phyloP scores from a whole-genome alignment of 1,140 invertebrate species.

The Cyclina sinensis region DNA sequence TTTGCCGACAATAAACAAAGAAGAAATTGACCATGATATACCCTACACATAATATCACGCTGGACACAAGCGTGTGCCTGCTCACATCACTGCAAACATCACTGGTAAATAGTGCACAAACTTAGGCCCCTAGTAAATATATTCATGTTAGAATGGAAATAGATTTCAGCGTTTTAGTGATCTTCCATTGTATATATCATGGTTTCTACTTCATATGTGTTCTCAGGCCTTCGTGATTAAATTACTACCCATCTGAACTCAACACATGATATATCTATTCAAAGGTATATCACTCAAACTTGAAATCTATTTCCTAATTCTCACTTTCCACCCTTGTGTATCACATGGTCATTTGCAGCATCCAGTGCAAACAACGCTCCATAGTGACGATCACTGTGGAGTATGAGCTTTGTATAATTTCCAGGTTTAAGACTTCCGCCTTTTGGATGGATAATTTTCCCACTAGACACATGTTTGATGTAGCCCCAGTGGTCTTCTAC shows the following conservation, averaged over 20 bases:
- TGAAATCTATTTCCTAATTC: no score
- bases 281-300: no score
- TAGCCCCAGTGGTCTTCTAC: conserved; percentile 1
- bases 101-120: background rate
- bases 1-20: no score
- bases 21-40: no score
- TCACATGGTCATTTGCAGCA: background rate
- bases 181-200: background rate
- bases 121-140: background rate
- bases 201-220: no score
- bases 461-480: conserved; percentile 25
- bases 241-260: background rate
- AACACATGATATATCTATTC: background rate
- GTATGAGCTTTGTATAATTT: background rate
- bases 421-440: background rate
- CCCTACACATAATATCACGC: no score
- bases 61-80: no score
- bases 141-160: no score
- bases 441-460: conserved; percentile 15
- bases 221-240: no score
- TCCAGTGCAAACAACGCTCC: conserved; percentile 11
- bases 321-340: conserved; percentile 24
- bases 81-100: no score
- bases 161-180: background rate
- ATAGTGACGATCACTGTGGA: conserved; percentile 16